Base-by-base conservation (phyloP, 1,140 invertebrate genomes). In the Doryteuthis pealeii region DNA sequence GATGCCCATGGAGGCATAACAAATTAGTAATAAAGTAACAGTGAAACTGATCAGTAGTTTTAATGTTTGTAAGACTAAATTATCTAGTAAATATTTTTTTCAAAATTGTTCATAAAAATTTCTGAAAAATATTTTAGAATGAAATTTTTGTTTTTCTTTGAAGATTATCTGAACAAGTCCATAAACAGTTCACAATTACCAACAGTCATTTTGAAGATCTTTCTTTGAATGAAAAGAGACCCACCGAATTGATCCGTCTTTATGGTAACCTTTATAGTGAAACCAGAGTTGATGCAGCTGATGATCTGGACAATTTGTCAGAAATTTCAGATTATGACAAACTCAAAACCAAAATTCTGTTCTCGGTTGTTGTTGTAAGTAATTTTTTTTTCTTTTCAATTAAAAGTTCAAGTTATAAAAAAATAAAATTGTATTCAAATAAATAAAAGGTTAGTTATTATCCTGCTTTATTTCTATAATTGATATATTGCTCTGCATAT, bases 331-430 rank as follows among this genome's bases (percentile, higher is more conserved):
- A 94, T 72, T 93, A 94, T 0, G 92, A 93, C 73, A 94, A 96
- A 83, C 90, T 97, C 31, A 97, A 97, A 89, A 92, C 92, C 58
- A 98, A 97, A 90, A 94, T 98, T 74, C 90, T 98, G 49, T 97
- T 97, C 87, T 97, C 96, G 69, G 93, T 97, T 66, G 92, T 97
- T 80, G 95, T 97, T 87, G 96, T 97, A 90, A 93, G 94, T 93
- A 81, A 54, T 6, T 8, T 73, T 26, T 12, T 62, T 4, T 67
- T 40, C 10, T 40, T 40, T 10, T n/a, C n/a, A n/a, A n/a, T n/a
- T n/a, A n/a, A n/a, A n/a, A 67, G 3, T 33, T 26, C 18, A 26
- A 69, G 2, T n/a, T n/a, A n/a, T n/a, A n/a, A n/a, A n/a, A n/a
- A n/a, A n/a, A n/a, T n/a, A n/a, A n/a, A n/a, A n/a, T n/a, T n/a